Conservation (phyloP, 2,888 invertebrate genomes). For the Hirtodrosophila confusa region DNA sequence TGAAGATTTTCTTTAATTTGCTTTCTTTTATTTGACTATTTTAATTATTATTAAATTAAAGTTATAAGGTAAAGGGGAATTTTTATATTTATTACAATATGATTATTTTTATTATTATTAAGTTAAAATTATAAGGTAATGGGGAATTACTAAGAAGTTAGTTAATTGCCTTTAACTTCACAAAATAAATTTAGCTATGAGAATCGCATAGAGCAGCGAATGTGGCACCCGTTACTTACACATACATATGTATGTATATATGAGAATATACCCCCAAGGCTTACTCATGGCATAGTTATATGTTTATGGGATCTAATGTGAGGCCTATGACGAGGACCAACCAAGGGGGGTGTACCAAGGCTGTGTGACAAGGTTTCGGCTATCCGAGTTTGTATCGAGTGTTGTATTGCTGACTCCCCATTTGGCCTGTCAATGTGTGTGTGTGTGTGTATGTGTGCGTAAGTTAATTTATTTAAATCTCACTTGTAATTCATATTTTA, state of each 20-base stretch:
- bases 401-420: slow-evolving; percentile 16
- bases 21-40: too few species aligned
- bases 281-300: slow-evolving; percentile 3
- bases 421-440: neutral
- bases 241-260: neutral
- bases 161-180: too few species aligned
- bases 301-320: slow-evolving; percentile 32
- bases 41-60: too few species aligned
- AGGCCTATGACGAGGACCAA: slow-evolving; percentile 20
- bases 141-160: too few species aligned
- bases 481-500: slow-evolving; percentile 75
- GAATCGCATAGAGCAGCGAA: slow-evolving; percentile 11
- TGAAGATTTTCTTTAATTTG: too few species aligned
- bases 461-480: slow-evolving; percentile 74
- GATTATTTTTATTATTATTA: too few species aligned
- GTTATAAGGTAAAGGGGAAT: too few species aligned
- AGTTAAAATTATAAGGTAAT: too few species aligned
- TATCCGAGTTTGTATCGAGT: slow-evolving; percentile 21
- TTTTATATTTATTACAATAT: too few species aligned
- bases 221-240: slow-evolving; percentile 20
- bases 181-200: neutral
- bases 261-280: too few species aligned
- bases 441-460: slow-evolving; percentile 40
- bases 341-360: slow-evolving; percentile 4
- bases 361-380: slow-evolving; percentile 27